A percentile compares a stretch with the other conserved stretches of the same genome.
Conservation (phyloP, 1,140 invertebrate genomes). For the Conus ventricosus region DNA sequence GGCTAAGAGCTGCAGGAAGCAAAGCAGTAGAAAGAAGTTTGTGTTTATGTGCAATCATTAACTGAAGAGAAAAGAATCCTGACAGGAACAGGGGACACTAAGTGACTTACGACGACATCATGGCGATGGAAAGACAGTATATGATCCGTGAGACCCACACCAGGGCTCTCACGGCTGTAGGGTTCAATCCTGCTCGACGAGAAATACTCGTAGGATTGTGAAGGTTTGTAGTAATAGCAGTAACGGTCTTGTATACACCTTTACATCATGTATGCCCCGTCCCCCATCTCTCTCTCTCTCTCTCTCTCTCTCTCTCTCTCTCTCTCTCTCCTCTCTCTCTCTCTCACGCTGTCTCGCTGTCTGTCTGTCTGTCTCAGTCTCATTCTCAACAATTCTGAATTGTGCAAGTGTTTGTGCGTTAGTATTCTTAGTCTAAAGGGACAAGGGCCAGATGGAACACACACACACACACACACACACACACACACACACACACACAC, state of each 20-base stretch:
- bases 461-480: too few species aligned
- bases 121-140: constrained; percentile 74
- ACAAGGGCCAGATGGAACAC: too few species aligned
- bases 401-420: too few species aligned
- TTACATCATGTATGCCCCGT: too few species aligned
- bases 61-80: background rate
- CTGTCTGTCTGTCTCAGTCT: too few species aligned
- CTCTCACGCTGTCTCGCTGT: too few species aligned
- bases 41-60: constrained; percentile 6
- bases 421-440: too few species aligned
- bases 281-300: too few species aligned
- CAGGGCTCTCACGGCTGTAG: constrained; percentile 70
- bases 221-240: constrained; percentile 61
- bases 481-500: too few species aligned
- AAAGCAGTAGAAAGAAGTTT: background rate
- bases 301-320: too few species aligned
- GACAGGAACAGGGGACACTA: background rate
- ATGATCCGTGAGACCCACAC: constrained; percentile 72
- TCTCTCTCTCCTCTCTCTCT: too few species aligned
- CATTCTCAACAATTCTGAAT: too few species aligned
- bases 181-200: constrained; percentile 68
- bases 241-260: background rate
- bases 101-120: constrained; percentile 45
- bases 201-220: constrained; percentile 75
- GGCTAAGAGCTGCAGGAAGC: constrained; percentile 29